phyloP scores from a whole-genome alignment of 2,113 vertebrate genomes.

The Pteropus alecto region DNA sequence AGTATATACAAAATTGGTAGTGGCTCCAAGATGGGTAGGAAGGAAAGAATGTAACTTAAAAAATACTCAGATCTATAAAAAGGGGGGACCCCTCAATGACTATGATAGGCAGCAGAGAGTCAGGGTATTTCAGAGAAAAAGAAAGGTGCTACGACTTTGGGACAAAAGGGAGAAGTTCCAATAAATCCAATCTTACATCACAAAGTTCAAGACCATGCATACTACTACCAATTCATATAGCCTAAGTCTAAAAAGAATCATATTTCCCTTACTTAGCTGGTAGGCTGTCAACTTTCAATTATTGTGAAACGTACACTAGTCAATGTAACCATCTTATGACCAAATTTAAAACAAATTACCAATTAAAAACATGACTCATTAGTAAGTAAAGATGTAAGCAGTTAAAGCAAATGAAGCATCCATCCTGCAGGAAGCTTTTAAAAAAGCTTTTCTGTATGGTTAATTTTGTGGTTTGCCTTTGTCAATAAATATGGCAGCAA shows the following conservation, averaged over 20 bases:
- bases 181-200: neutral
- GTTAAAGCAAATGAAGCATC: neutral
- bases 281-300: neutral
- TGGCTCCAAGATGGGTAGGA: neutral
- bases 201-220: neutral
- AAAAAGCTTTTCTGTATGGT: neutral
- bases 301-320: slow-evolving; percentile 2
- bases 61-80: neutral
- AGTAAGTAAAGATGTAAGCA: neutral
- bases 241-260: neutral
- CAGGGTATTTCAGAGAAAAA: neutral
- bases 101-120: neutral
- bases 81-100: neutral
- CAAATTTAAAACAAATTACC: slow-evolving; percentile 19
- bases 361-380: neutral
- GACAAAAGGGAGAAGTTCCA: neutral
- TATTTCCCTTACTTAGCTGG: neutral
- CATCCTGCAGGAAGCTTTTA: neutral
- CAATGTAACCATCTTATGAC: neutral
- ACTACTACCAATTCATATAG: neutral
- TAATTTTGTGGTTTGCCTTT: slow-evolving; percentile 45
- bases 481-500: neutral
- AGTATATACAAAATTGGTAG: neutral
- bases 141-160: neutral
- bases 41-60: neutral